Evolutionary conservation across 2,888 invertebrate species (phyloP), one percentile per base, ranked within the genome.

Genomic region (Parelbella ahira): DNA sequence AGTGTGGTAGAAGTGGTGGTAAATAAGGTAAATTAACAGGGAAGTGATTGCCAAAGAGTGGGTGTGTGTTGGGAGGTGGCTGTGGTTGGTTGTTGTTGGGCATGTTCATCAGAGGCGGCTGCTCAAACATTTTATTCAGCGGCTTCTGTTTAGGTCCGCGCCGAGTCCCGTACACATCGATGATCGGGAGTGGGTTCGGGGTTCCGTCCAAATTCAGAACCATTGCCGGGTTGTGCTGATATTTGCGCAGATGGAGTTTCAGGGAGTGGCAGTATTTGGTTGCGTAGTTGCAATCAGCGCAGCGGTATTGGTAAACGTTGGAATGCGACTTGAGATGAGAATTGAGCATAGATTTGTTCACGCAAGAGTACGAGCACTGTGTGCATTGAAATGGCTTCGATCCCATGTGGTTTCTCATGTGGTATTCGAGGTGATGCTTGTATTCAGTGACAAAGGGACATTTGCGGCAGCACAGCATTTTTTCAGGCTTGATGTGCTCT

Each of bases 271-370:
- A 97, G 71, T 99, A 99, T 70, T 99, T 99, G 10, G 98, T 98
- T 3, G 96, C 97, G 70, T 99, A 99, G 41, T 93, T 93, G 74
- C 99, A 99, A 68, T 97, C 94, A 0, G 93, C 89, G 71, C 99
- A 99, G 20, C 96, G 91, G 74, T 97, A 98, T 67, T 97, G 97
- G 65, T 97, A 97, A 0, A 97, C 89, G 52, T 93, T 94, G 0
- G 95, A 95, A 77, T 99, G 99, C 0, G 97, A 97, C 70, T 99
- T 99, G 67, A 97, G 91, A 71, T 99, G 99, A 0, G 97, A 98
- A 79, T 97, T 99, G 39, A 99, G 89, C 99, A 99, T 99, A 0
- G 98, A 98, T 73, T 98, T 97, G 84, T 97, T 98, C n/a, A 98
- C 97, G 69, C 98, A 98, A 0, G 93, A 91, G 64, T 97, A 97